Evolutionary conservation across 2,888 invertebrate species (phyloP).

Genomic region (Drosophila differens): DNA sequence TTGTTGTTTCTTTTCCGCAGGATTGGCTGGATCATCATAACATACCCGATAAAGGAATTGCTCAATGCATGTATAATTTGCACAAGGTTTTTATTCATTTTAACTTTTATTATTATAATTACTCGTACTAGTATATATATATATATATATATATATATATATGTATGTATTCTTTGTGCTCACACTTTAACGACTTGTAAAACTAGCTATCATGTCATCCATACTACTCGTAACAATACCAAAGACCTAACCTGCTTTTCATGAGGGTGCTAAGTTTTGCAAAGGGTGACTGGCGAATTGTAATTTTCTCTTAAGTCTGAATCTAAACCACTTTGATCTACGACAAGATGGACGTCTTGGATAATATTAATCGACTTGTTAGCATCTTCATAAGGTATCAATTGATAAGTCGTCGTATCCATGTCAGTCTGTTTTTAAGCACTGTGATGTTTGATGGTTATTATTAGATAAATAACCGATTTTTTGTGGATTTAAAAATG

Average conservation of each 20-base stretch:
- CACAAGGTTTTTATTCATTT: constrained; percentile 84
- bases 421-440: background rate
- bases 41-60: constrained; percentile 85
- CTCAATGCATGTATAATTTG: constrained; percentile 86
- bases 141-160: background rate
- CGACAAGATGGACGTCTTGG: background rate
- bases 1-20: constrained; percentile 81
- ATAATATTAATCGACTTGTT: background rate
- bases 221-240: background rate
- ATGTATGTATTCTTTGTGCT: background rate
- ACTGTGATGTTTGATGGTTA: background rate
- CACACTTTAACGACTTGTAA: constrained; percentile 1
- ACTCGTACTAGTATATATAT: background rate
- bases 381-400: background rate
- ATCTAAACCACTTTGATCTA: background rate
- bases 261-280: background rate
- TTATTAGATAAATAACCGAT: background rate
- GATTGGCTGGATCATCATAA: constrained; percentile 85
- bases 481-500: background rate
- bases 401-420: background rate
- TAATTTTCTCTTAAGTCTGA: background rate
- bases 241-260: background rate
- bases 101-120: constrained; percentile 39
- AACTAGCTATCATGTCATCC: constrained; percentile 15
- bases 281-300: background rate